phyloP scores from a whole-genome alignment of 2,888 invertebrate species.

The Tachystola acroxantha region DNA sequence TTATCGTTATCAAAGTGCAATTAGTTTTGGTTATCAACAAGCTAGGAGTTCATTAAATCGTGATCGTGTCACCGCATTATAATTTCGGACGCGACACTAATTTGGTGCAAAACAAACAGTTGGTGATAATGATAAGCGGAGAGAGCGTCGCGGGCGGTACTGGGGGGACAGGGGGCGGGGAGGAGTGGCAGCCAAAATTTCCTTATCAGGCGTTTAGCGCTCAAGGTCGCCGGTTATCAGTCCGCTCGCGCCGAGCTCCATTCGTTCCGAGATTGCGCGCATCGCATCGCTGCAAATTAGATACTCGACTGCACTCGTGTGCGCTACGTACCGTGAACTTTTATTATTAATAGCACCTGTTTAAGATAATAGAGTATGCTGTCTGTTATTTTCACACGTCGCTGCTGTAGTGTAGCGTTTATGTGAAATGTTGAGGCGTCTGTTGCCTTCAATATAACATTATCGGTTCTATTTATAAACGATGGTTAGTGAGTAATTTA shows the following conservation, averaged over 20 bases:
- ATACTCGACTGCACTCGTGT: slow-evolving; percentile 13
- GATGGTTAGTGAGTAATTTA: too few species aligned
- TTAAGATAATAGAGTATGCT: slow-evolving; percentile 13
- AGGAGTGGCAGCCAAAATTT: slow-evolving; percentile 55
- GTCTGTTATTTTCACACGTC: neutral
- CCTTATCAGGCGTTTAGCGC: slow-evolving; percentile 64
- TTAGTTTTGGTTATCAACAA: slow-evolving; percentile 26
- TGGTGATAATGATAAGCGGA: slow-evolving; percentile 50
- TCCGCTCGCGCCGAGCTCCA: slow-evolving; percentile 39
- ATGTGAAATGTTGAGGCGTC: neutral
- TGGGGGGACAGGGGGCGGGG: slow-evolving; percentile 25
- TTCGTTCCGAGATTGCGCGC: slow-evolving; percentile 61
- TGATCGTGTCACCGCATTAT: slow-evolving; percentile 48
- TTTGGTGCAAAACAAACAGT: slow-evolving; percentile 69
- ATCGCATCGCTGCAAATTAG: slow-evolving; percentile 50
- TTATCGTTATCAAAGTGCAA: slow-evolving; percentile 7
- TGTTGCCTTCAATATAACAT: too few species aligned
- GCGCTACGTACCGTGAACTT: slow-evolving; percentile 11
- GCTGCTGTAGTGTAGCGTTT: neutral
- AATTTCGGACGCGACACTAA: slow-evolving; percentile 53
- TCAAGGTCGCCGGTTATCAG: slow-evolving; percentile 70
- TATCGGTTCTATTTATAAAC: too few species aligned
- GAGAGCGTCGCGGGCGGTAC: slow-evolving; percentile 23
- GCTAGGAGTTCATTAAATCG: slow-evolving; percentile 44
- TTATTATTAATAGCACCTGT: slow-evolving; percentile 8